A percentile compares a stretch with the other conserved stretches of the same genome.
These are phyloP conservation scores for Drosophila kambysellisi DNA, from an alignment of 2,888 invertebrate species.

Conservation along the genomic window DNA sequence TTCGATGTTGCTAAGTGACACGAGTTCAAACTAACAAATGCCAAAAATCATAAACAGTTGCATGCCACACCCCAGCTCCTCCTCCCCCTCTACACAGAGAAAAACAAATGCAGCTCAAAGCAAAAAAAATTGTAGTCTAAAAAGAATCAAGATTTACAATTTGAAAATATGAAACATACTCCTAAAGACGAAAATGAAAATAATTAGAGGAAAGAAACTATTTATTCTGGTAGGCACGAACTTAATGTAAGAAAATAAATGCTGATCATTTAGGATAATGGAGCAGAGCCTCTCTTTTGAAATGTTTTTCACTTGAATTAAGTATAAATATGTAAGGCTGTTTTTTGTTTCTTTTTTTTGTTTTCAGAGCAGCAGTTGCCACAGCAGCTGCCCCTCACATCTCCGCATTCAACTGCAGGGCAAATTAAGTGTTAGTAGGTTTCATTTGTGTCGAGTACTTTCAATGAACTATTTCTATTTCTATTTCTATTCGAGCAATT, in stretches of 20 bases:
- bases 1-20: conserved; percentile 75
- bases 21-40: conserved; percentile 74
- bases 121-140: not conserved
- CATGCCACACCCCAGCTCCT: conserved; percentile 47
- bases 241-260: not conserved
- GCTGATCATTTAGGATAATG: not conserved
- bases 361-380: not conserved
- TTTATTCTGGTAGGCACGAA: not conserved
- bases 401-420: not conserved
- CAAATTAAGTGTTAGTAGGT: conserved; percentile 4
- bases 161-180: not conserved
- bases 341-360: not conserved
- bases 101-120: not conserved
- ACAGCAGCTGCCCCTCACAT: not conserved
- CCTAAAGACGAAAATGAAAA: not conserved
- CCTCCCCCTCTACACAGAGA: not conserved
- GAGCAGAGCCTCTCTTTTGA: not conserved
- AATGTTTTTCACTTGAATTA: not conserved
- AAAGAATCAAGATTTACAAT: not conserved
- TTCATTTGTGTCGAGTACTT: not conserved
- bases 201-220: not conserved
- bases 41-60: conserved; percentile 72
- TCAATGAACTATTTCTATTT: conserved; percentile 20
- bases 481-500: not conserved
- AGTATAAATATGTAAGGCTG: too few relatives aligned